Percentiles rank a stretch among this genome's conserved stretches.
Conservation (phyloP, 2,888 invertebrate genomes). For the Xylophagus ater region DNA sequence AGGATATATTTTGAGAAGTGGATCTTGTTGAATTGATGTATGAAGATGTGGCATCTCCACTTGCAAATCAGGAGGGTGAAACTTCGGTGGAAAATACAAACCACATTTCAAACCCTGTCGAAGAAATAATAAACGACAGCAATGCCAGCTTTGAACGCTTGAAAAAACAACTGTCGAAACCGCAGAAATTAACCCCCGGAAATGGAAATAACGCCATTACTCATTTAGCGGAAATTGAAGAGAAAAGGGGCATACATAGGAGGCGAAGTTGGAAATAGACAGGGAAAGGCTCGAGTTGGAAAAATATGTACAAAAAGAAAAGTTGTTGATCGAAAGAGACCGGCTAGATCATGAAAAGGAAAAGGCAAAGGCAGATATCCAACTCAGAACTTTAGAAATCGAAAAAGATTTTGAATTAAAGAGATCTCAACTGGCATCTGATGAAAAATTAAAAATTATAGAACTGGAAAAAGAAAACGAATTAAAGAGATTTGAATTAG, state of each 20-base stretch:
- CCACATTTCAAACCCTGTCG: too few species aligned
- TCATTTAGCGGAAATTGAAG: neutral
- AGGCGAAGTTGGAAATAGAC: neutral
- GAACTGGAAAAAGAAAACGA: too few species aligned
- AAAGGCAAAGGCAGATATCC: neutral
- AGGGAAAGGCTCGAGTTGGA: neutral
- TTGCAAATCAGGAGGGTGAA: too few species aligned
- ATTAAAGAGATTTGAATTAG: slow-evolving; percentile 1
- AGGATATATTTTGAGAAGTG: too few species aligned
- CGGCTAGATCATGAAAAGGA: neutral
- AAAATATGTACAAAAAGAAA: neutral
- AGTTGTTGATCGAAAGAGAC: too few species aligned
- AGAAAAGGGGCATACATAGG: too few species aligned
- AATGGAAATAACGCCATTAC: neutral
- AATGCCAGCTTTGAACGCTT: neutral
- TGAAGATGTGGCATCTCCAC: too few species aligned
- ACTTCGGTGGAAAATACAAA: too few species aligned
- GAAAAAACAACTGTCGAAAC: neutral
- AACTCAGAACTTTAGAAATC: neutral
- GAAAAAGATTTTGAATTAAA: too few species aligned
- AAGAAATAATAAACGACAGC: neutral
- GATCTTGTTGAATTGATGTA: too few species aligned
- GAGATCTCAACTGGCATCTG: too few species aligned
- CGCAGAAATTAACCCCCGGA: neutral
- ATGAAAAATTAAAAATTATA: too few species aligned